Conservation (phyloP, 2,113 vertebrate species). For the Hypocryptadius cinnamomeus region DNA sequence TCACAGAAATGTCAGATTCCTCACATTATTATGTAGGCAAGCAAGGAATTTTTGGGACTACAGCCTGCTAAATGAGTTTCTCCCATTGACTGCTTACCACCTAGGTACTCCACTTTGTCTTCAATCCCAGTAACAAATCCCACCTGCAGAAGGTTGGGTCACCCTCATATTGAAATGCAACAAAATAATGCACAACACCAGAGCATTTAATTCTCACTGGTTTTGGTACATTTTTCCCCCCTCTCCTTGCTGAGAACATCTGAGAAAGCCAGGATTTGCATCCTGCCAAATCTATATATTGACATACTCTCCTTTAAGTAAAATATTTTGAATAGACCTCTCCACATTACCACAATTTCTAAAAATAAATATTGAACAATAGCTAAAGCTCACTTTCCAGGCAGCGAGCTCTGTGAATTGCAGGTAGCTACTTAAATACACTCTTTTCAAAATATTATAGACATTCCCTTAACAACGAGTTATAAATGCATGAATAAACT, state of each 20-base stretch:
- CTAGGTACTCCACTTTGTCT: background rate
- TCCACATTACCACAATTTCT: background rate
- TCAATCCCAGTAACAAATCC: background rate
- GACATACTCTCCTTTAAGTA: background rate
- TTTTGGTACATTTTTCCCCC: background rate
- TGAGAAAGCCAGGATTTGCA: background rate
- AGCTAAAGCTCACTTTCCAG: background rate
- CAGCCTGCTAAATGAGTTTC: background rate
- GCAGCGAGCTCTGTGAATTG: background rate
- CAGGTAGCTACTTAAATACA: background rate
- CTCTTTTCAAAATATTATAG: background rate
- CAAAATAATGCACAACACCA: background rate
- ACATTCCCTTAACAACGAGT: background rate
- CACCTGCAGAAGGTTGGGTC: background rate
- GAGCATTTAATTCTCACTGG: background rate
- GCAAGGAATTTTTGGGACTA: background rate
- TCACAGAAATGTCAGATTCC: background rate
- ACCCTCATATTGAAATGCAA: background rate
- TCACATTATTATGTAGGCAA: background rate
- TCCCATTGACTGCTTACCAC: background rate
- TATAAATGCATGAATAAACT: background rate
- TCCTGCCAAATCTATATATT: background rate
- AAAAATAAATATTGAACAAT: background rate
- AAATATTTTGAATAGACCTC: background rate
- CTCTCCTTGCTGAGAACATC: background rate